phyloP scores from a whole-genome alignment of 2,113 vertebrate genomes.

The Melospiza melodia region DNA sequence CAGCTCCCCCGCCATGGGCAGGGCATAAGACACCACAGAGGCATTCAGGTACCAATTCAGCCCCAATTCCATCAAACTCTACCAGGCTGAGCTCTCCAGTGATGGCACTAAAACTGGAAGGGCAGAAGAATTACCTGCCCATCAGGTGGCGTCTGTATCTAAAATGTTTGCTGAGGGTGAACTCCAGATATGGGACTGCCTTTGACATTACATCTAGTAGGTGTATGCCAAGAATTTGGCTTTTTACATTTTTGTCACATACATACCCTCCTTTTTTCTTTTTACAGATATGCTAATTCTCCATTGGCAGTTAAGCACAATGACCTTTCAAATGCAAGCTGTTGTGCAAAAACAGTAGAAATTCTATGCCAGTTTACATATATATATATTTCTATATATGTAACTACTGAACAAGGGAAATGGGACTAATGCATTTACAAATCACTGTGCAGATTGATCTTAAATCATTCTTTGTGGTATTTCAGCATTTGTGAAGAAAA shows the following conservation, averaged over 20 bases:
- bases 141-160: neutral
- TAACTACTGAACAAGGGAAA: neutral
- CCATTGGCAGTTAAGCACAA: neutral
- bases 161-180: neutral
- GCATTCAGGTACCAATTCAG: neutral
- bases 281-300: neutral
- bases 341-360: neutral
- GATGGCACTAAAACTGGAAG: neutral
- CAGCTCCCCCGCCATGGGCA: neutral
- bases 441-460: neutral
- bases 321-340: conserved; percentile 21
- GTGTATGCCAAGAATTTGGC: neutral
- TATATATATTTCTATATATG: neutral
- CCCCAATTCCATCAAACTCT: neutral
- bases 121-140: neutral
- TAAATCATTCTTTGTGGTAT: neutral
- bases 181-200: neutral
- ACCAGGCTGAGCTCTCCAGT: neutral
- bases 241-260: neutral
- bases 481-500: neutral
- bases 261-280: neutral
- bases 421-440: neutral
- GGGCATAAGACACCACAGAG: neutral
- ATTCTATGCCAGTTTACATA: neutral
- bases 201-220: neutral